Evolutionary conservation across 2,888 invertebrate species (phyloP).

Genomic region (Chrysomela aeneicollis): DNA sequence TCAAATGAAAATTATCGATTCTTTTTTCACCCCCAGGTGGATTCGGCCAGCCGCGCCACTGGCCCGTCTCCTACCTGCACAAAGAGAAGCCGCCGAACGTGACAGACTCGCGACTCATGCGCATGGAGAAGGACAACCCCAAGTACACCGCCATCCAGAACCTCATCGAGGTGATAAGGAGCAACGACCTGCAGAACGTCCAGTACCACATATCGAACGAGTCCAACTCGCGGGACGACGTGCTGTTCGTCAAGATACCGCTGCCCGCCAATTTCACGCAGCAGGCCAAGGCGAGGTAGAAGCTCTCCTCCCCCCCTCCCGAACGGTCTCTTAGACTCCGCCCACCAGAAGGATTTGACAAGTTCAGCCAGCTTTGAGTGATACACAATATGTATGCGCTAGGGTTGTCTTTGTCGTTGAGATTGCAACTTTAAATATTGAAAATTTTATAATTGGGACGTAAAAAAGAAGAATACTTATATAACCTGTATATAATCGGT

Average conservation of each 20-base stretch:
- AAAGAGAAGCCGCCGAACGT: conserved; percentile 78
- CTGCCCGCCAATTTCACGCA: conserved; percentile 54
- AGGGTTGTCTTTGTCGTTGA: too few relatives aligned
- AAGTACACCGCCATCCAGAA: conserved; percentile 57
- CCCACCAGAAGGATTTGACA: too few relatives aligned
- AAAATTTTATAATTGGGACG: too few relatives aligned
- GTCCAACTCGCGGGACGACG: conserved; percentile 54
- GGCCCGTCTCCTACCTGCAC: conserved; percentile 86
- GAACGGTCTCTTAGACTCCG: too few relatives aligned
- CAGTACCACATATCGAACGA: conserved; percentile 57
- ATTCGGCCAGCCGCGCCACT: conserved; percentile 64
- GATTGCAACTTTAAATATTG: too few relatives aligned
- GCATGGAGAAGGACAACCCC: conserved; percentile 39
- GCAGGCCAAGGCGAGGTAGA: conserved; percentile 19
- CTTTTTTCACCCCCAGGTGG: conserved; percentile 43
- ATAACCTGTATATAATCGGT: too few relatives aligned
- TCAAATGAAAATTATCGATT: too few relatives aligned
- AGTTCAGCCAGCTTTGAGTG: too few relatives aligned
- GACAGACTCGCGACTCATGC: conserved; percentile 40
- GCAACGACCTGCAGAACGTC: conserved; percentile 56
- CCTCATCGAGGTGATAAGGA: conserved; percentile 57
- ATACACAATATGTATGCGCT: too few relatives aligned
- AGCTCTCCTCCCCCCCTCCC: too few relatives aligned
- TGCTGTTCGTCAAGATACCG: conserved; percentile 57
- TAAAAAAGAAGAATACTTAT: too few relatives aligned